Conservation (phyloP, 2,113 vertebrate species). For the Athene noctua region DNA sequence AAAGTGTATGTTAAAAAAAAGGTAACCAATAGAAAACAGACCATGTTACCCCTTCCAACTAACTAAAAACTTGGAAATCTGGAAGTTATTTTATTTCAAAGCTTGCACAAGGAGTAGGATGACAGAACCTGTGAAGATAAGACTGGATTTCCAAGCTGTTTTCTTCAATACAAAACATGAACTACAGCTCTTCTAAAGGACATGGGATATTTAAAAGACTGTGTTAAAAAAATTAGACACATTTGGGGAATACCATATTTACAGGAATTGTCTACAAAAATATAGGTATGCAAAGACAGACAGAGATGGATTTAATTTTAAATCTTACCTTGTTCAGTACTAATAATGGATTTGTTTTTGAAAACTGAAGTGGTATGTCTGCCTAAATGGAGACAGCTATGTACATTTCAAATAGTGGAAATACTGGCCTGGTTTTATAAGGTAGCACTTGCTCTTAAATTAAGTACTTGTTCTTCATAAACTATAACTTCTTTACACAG, state of each 20-base stretch:
- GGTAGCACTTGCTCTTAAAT: background rate
- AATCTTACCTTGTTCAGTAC: accelerated
- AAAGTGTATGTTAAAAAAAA: background rate
- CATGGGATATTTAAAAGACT: background rate
- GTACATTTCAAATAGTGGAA: background rate
- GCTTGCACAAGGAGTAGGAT: background rate
- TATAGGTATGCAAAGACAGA: background rate
- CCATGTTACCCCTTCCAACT: background rate
- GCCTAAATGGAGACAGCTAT: background rate
- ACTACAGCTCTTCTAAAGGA: background rate
- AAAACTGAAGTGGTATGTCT: background rate
- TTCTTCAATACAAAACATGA: background rate
- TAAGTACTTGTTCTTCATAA: background rate
- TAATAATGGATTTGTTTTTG: background rate
- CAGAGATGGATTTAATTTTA: background rate
- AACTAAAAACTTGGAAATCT: background rate
- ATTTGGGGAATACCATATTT: background rate
- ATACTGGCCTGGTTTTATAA: background rate
- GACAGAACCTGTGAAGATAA: background rate
- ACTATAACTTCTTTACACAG: background rate
- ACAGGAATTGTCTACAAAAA: background rate
- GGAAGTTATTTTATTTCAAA: background rate
- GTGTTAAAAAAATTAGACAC: background rate
- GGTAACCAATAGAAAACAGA: background rate
- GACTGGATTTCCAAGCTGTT: background rate